A percentile compares a stretch with the other conserved stretches of the same genome.
phyloP scores from a whole-genome alignment of 2,797 vertebrate genomes.

The Gila robusta region DNA sequence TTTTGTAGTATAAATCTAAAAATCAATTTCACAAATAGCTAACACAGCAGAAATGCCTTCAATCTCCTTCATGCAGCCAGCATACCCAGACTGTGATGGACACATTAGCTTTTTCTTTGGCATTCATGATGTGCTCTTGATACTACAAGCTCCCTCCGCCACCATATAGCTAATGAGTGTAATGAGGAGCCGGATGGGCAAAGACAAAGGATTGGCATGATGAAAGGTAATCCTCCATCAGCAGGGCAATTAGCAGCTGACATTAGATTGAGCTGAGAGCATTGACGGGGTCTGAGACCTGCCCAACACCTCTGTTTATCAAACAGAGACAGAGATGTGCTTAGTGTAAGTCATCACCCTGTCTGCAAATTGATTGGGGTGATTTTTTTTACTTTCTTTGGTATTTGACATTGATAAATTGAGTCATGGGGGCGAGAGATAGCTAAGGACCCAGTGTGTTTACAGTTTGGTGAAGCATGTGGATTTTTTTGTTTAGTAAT shows the following conservation, averaged over 20 bases:
- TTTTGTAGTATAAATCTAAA: not conserved
- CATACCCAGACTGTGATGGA: constrained; percentile 7
- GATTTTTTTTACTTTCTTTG: constrained; percentile 12
- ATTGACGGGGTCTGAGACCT: constrained; percentile 27
- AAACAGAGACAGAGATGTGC: constrained; percentile 32
- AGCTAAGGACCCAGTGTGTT: constrained; percentile 30
- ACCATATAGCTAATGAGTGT: constrained; percentile 47
- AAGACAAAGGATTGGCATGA: constrained; percentile 36
- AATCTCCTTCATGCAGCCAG: not conserved
- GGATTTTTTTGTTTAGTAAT: constrained; percentile 42
- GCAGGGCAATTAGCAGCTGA: constrained; percentile 55
- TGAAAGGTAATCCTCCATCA: constrained; percentile 54
- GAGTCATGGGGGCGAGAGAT: constrained; percentile 12
- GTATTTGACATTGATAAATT: constrained; percentile 53
- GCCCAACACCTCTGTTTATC: constrained; percentile 41
- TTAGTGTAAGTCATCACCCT: constrained; percentile 48
- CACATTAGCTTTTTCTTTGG: not conserved
- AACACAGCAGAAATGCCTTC: not conserved
- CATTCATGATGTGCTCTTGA: constrained; percentile 13
- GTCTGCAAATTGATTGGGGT: constrained; percentile 29
- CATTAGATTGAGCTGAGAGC: constrained; percentile 44
- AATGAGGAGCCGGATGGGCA: constrained; percentile 27
- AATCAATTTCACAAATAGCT: not conserved
- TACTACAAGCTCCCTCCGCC: not conserved
- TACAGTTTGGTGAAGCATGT: constrained; percentile 35